Evolutionary conservation across 2,888 invertebrate genomes (phyloP).

Genomic region (Andrena flavipes): DNA sequence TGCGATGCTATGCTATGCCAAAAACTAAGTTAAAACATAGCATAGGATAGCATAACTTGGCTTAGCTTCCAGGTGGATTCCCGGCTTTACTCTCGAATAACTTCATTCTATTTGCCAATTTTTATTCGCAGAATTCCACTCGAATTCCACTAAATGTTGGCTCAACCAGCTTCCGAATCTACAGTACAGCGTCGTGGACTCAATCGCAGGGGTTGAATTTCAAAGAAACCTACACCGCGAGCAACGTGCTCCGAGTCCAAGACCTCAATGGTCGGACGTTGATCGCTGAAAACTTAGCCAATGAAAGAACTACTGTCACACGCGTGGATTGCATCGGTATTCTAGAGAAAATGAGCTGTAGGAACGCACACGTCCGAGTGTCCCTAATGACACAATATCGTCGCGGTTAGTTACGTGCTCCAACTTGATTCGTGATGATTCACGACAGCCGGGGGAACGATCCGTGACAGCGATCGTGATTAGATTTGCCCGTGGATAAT

Average conservation of each 20-base stretch:
- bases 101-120: too few species aligned
- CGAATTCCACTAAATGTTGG: not conserved
- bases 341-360: constrained; percentile 28
- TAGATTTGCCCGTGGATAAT: constrained; percentile 45
- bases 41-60: too few species aligned
- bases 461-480: constrained; percentile 44
- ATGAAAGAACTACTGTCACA: constrained; percentile 15
- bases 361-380: constrained; percentile 22
- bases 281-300: not conserved
- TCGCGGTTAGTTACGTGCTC: constrained; percentile 55
- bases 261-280: not conserved
- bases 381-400: constrained; percentile 28
- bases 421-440: constrained; percentile 46
- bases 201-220: not conserved
- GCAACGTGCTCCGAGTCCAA: not conserved
- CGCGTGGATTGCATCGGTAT: not conserved
- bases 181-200: not conserved
- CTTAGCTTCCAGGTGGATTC: too few species aligned
- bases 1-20: too few species aligned
- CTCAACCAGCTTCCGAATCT: not conserved
- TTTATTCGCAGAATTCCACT: not conserved
- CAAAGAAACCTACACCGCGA: not conserved
- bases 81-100: too few species aligned
- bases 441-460: constrained; percentile 24
- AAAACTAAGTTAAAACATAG: too few species aligned